Evolutionary conservation across 64 coral and sea anemone genomes (phyloP), one percentile per base, ranked within the genome.

Genomic region (Montipora foliosa): DNA sequence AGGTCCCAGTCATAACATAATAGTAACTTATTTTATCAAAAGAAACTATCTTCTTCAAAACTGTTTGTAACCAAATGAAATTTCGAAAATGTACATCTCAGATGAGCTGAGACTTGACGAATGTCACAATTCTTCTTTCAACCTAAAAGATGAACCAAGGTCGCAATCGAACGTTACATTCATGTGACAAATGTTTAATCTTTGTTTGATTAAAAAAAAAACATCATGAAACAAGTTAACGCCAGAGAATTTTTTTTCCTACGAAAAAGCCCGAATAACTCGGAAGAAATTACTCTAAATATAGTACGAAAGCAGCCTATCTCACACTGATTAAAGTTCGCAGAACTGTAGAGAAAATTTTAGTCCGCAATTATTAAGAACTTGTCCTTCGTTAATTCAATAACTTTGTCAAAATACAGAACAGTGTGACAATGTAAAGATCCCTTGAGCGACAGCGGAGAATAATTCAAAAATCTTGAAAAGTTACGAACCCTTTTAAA

Each of bases 361-460:
- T 0, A 22, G n/a, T 4, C 2, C 4, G 14, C 71, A 16, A n/a
- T 86, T 50, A 70, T 6, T 20, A n/a, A 71, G 44, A 17, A 22
- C 47, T 19, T 8, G 7, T 86, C 11, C 79, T 69, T 69, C 21
- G 66, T 20, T 86, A 72, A 86, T 86, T 86, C 44, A 49, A 86
- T 50, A 72, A 71, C 8, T 29, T 15, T 86, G 15, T 47, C 11
- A 66, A 86, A 64, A 72, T 86, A 86, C 12, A 6, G 67, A 67
- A 20, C 11, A 8, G 3, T 68, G 46, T 49, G 61, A 44, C 12
- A 86, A 71, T 71, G 8, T 21, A 8, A 50, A 44, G 13, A 70
- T 70, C 17, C 47, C 82, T 48, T 13, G 44, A 44, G 53, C 79
- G n/a, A 45, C 3, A 82, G 62, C 3, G 47, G 12, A 15, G 13